phyloP scores from a whole-genome alignment of 2,797 vertebrate species.

The Merluccius polli region DNA sequence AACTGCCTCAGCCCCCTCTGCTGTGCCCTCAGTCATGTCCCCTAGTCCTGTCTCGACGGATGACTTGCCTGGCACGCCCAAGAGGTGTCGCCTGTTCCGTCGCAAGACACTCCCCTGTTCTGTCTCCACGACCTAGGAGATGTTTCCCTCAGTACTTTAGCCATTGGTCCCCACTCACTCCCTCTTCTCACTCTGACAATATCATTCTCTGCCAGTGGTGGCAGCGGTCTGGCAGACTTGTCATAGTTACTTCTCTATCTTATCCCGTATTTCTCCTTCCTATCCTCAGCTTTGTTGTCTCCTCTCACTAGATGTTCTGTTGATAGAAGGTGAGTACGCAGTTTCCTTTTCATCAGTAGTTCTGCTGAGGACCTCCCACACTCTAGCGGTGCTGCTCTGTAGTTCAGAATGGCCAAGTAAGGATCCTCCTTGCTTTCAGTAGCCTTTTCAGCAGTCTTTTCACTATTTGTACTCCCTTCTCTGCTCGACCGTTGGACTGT shows the following conservation, averaged over 20 bases:
- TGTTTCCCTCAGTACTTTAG: background rate
- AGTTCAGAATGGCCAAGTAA: conserved; percentile 2
- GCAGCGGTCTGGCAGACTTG: background rate
- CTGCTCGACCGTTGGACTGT: background rate
- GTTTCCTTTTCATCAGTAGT: conserved; percentile 8
- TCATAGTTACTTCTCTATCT: background rate
- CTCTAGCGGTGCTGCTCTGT: conserved; percentile 11
- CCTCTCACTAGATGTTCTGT: too few relatives aligned
- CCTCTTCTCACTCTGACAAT: conserved; percentile 12
- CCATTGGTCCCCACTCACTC: conserved; percentile 13
- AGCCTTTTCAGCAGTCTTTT: conserved; percentile 14
- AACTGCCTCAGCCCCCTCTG: too few relatives aligned
- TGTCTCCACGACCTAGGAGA: conserved; percentile 14
- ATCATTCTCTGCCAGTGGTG: conserved; percentile 2
- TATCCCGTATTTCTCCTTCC: background rate
- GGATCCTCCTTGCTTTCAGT: background rate
- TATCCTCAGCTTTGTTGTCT: background rate
- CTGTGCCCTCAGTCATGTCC: too few relatives aligned
- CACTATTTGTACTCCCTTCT: conserved; percentile 15
- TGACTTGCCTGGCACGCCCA: too few relatives aligned
- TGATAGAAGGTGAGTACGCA: conserved; percentile 2
- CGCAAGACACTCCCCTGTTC: too few relatives aligned
- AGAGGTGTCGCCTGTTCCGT: too few relatives aligned
- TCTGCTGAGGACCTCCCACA: conserved; percentile 11
- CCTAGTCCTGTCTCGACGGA: too few relatives aligned